Base-by-base conservation (phyloP, 2,888 invertebrate genomes). In the Leucoptera coffeella region DNA sequence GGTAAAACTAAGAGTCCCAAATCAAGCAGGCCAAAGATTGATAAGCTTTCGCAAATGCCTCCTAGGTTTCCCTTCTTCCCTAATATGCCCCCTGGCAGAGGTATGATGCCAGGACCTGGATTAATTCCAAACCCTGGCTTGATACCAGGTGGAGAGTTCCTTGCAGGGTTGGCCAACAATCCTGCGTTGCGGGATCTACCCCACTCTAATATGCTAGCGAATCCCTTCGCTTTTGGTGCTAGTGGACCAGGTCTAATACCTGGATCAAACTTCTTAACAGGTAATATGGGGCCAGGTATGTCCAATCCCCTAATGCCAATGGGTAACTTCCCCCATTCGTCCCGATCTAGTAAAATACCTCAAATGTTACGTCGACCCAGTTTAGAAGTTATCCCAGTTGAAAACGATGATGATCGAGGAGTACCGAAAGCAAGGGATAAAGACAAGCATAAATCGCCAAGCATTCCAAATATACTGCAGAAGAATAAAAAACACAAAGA, bases 191-290 rank as follows among this genome's bases (percentile, higher is more conserved):
- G 69, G 44, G 69, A 67, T 20, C 35, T 71, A 15, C 47, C 50
- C 22, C 38, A 53, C 10, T 50, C 65, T 20, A 64, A 57, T 42
- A 46, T 71, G 36, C 43, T 74, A 27, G 59, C 61, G 3, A 75
- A 75, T 45, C 61, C 75, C 20, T 72, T 73, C 58, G 59, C 75
- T 38, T 39, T 72, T 45, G 50, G 60, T 39, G 43, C 60, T 47
- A 51, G 74, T 45, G 76, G 76, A 1, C 78, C 79, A 9, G 79
- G 81, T 15, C 56, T 82, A 23, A 80, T 82, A 42, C 79, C 80
- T 4, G 62, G 72, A 6, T 67, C 74, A 19, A 55, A 57, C 38
- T 65, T 61, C 38, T 40, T 67, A 32, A 43, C 54, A 19, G 54
- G 57, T 15, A 45, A 45, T 19, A 38, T 61, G 14, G 52, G 50